A percentile compares a stretch with the other conserved stretches of the same genome.
Conservation (phyloP, 1,140 invertebrate genomes). For the Triops cancriformis region DNA sequence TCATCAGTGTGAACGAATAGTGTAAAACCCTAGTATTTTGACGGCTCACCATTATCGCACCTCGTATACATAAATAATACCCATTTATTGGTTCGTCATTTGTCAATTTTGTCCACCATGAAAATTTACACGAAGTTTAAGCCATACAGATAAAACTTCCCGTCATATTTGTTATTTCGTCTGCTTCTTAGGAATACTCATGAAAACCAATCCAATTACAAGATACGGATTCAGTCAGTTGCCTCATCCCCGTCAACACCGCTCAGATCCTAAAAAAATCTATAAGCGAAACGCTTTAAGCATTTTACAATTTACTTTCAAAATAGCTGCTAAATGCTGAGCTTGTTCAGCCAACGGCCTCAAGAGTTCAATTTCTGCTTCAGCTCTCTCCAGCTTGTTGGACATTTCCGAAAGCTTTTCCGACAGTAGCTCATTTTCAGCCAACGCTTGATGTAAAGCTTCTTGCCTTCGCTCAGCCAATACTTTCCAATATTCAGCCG, state of each 20-base stretch:
- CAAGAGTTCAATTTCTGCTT: slow-evolving; percentile 12
- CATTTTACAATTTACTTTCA: neutral
- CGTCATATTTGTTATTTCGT: no score
- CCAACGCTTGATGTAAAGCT: slow-evolving; percentile 7
- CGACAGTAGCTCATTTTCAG: slow-evolving; percentile 10
- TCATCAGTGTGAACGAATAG: no score
- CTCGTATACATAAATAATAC: neutral
- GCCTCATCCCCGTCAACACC: neutral
- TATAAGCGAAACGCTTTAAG: neutral
- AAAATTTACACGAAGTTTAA: no score
- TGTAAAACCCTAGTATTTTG: no score
- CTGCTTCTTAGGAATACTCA: neutral
- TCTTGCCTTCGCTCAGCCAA: slow-evolving; percentile 3
- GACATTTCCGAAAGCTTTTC: neutral
- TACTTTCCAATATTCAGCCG: slow-evolving; percentile 19
- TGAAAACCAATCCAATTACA: neutral
- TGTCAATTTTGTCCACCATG: no score
- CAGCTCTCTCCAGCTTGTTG: neutral
- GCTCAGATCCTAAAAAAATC: neutral
- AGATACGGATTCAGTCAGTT: neutral
- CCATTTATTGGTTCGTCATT: neutral
- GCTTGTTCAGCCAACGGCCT: slow-evolving; percentile 20
- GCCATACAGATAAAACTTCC: no score
- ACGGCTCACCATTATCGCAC: neutral
- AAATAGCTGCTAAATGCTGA: slow-evolving; percentile 19